These are phyloP conservation scores for Sula dactylatra DNA, from an alignment of 2,113 vertebrate genomes.

Conservation along the genomic window DNA sequence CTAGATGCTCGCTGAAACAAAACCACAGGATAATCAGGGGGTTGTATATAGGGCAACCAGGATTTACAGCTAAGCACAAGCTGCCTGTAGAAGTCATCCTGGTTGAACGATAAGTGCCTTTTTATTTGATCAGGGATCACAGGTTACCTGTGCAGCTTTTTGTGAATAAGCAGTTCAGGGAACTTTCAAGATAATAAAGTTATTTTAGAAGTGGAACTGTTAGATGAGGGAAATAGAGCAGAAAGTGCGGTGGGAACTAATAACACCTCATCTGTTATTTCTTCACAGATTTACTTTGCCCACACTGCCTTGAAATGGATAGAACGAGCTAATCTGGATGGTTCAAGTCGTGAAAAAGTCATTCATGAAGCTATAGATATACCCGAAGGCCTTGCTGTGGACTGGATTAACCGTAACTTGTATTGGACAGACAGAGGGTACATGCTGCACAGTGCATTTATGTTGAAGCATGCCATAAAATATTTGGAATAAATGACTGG, in stretches of 20 bases:
- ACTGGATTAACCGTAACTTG: conserved; percentile 87
- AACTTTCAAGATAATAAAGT: neutral
- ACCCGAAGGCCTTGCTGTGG: conserved; percentile 85
- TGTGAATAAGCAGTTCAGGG: neutral
- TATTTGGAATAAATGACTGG: conserved; percentile 1
- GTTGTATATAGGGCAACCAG: conserved; percentile 37
- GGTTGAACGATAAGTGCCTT: conserved; percentile 16
- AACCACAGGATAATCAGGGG: neutral
- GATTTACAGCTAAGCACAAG: conserved; percentile 57
- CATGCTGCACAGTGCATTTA: neutral
- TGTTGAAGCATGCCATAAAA: neutral
- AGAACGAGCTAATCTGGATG: conserved; percentile 82
- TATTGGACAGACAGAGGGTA: conserved; percentile 93
- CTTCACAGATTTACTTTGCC: conserved; percentile 86
- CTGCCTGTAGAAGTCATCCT: conserved; percentile 10
- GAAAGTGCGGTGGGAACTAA: neutral
- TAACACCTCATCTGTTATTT: neutral
- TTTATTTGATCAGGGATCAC: conserved; percentile 4
- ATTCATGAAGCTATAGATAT: conserved; percentile 71
- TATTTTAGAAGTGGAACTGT: neutral
- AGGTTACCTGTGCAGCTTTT: neutral
- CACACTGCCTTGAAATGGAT: conserved; percentile 81
- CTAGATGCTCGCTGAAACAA: neutral
- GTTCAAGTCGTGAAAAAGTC: conserved; percentile 78
- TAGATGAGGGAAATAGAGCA: neutral